Evolutionary conservation across 2,113 vertebrate species (phyloP).

Genomic region (Australoheros scitulus): DNA sequence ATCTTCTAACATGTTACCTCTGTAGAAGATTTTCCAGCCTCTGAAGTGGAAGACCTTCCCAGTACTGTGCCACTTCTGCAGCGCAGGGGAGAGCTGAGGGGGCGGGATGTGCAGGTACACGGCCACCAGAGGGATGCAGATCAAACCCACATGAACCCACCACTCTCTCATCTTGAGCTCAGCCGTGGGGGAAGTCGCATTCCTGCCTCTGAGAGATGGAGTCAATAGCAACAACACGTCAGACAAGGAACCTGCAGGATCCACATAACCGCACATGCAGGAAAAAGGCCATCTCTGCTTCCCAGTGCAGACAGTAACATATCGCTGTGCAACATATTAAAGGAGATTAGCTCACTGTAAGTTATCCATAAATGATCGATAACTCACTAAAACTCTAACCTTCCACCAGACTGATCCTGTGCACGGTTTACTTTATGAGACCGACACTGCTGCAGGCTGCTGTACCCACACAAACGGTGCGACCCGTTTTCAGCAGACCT

Average conservation of each 20-base stretch:
- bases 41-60: conserved; percentile 88
- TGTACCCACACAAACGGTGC: conserved; percentile 30
- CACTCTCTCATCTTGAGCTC: conserved; percentile 88
- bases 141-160: conserved; percentile 90
- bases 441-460: neutral
- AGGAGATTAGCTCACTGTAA: neutral
- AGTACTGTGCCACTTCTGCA: conserved; percentile 85
- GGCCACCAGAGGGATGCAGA: conserved; percentile 87
- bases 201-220: conserved; percentile 29
- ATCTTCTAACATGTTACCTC: conserved; percentile 74
- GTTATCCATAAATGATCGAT: neutral
- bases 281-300: neutral
- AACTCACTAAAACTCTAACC: neutral
- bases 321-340: neutral
- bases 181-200: conserved; percentile 49
- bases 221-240: neutral
- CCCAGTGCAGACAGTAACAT: neutral
- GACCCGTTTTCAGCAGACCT: conserved; percentile 32
- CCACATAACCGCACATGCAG: neutral
- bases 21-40: conserved; percentile 88
- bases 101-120: conserved; percentile 92
- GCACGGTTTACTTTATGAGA: fast-evolving
- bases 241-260: neutral
- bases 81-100: conserved; percentile 85
- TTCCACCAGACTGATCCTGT: neutral